Conservation (phyloP, 2,113 vertebrate genomes). For the Prietella phreatophila region DNA sequence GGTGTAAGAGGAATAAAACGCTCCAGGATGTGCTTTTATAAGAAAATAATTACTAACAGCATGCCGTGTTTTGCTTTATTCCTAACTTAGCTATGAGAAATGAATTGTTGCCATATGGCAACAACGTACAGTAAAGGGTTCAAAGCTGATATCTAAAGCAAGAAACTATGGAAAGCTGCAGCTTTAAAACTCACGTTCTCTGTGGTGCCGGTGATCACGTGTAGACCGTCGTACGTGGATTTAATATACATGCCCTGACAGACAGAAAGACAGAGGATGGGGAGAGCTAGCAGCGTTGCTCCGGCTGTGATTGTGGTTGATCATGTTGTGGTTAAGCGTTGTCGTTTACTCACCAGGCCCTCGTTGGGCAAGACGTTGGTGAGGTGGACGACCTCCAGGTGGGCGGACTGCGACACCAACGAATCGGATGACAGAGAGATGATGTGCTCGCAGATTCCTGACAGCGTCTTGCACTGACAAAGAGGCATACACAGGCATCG, state of each 20-base stretch:
- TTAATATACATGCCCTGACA: constrained; percentile 81
- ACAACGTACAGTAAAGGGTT: too few relatives aligned
- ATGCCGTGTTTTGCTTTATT: neutral
- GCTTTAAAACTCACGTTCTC: constrained; percentile 75
- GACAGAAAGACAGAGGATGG: constrained; percentile 38
- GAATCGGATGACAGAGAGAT: constrained; percentile 80
- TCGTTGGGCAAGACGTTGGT: constrained; percentile 76
- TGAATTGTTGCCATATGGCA: neutral
- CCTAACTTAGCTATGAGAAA: neutral
- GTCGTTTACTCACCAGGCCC: constrained; percentile 74
- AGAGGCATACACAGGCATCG: constrained; percentile 4
- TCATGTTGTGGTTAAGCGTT: neutral
- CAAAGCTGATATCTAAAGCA: too few relatives aligned
- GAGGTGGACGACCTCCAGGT: constrained; percentile 75
- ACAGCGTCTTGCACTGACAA: constrained; percentile 80
- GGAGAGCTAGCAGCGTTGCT: neutral
- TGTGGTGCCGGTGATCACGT: constrained; percentile 80
- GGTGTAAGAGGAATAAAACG: neutral
- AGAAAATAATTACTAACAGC: neutral
- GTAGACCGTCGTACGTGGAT: constrained; percentile 78
- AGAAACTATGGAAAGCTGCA: too few relatives aligned
- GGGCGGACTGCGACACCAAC: constrained; percentile 76
- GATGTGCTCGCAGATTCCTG: constrained; percentile 85
- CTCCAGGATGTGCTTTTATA: neutral
- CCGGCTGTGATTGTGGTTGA: too few relatives aligned